Percentiles rank a stretch among this genome's conserved stretches.
Conservation (phyloP, 2,797 vertebrate species). For the Sparidentex hasta region DNA sequence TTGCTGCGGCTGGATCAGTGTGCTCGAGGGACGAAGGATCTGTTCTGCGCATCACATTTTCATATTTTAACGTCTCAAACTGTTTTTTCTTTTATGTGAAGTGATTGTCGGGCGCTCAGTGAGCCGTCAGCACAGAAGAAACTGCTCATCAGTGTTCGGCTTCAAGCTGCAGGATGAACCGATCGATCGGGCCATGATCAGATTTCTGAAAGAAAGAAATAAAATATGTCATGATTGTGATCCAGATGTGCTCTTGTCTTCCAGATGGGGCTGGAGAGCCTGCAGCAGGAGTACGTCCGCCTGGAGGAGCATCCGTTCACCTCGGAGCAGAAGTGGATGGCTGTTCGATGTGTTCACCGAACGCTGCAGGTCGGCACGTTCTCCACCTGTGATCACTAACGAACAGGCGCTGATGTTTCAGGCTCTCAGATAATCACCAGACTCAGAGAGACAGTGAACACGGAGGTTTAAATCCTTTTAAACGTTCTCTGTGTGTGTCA, state of each 20-base stretch:
- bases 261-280: constrained; percentile 94
- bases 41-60: background rate
- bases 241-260: constrained; percentile 14
- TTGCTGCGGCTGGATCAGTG: background rate
- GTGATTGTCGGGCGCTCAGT: background rate
- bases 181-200: no score
- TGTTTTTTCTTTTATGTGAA: background rate
- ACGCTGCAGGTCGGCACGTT: constrained; percentile 81
- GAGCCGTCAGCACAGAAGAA: background rate
- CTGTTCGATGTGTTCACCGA: constrained; percentile 93
- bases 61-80: background rate
- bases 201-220: no score
- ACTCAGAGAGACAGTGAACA: no score
- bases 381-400: background rate
- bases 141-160: no score
- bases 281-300: constrained; percentile 93
- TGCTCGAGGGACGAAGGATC: background rate
- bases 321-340: constrained; percentile 99
- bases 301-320: constrained; percentile 94
- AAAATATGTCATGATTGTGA: background rate
- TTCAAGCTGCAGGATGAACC: no score
- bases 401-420: no score
- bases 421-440: no score
- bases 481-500: background rate
- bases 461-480: background rate